These are phyloP conservation scores for Alethe diademata DNA, from an alignment of 2,113 vertebrate genomes.

Conservation along the genomic window DNA sequence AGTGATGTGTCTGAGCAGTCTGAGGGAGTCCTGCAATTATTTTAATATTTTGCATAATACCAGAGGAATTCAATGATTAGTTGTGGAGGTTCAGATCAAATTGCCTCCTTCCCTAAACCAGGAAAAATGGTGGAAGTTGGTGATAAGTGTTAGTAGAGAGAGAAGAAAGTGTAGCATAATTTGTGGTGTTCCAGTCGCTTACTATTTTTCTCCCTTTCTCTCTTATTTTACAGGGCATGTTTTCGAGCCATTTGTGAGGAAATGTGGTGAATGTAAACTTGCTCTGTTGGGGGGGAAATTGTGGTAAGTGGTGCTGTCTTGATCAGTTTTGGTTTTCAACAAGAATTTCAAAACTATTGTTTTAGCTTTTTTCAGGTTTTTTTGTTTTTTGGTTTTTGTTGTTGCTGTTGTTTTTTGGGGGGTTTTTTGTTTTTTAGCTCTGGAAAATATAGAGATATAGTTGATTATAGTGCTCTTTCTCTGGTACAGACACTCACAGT, in stretches of 20 bases:
- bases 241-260: slow-evolving; percentile 9
- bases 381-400: not conserved
- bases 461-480: not conserved
- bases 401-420: too few relatives aligned
- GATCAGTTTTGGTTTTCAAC: not conserved
- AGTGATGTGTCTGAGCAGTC: not conserved
- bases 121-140: not conserved
- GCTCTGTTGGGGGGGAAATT: not conserved
- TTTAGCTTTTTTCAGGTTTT: not conserved
- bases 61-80: not conserved
- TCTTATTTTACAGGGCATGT: slow-evolving; percentile 30
- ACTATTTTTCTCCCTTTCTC: not conserved
- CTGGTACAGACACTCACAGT: not conserved
- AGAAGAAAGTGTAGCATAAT: not conserved
- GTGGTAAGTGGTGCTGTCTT: slow-evolving; percentile 47
- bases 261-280: slow-evolving; percentile 65
- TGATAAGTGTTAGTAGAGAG: not conserved
- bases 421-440: not conserved
- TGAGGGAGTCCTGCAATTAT: slow-evolving; percentile 4
- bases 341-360: not conserved
- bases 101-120: not conserved
- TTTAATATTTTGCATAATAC: slow-evolving; percentile 1
- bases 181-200: not conserved
- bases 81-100: not conserved
- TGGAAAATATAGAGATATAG: not conserved